Base-by-base conservation (phyloP, 2,888 invertebrate genomes). In the Drosophila neonasuta region DNA sequence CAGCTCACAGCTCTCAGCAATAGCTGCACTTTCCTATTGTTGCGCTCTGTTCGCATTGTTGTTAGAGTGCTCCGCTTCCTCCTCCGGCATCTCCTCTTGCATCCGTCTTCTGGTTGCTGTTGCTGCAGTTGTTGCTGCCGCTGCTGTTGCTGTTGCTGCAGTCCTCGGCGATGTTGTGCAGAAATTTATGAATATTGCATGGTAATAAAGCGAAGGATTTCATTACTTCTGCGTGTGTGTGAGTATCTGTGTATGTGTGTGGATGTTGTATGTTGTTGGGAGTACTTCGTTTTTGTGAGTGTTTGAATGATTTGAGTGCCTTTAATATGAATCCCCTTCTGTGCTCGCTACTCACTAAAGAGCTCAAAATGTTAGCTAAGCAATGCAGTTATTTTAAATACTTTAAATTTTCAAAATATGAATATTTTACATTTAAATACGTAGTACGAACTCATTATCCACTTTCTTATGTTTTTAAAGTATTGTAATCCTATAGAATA, bases 101-200 rank as follows among this genome's bases (percentile, higher is more conserved):
- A n/a, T 36, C 36, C 36, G 36, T 36, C 36, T 36, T 36, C 36
- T 36, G 36, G 44, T 45, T 49, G 32, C 11, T 48, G 32, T 48
- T 56, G 58, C 17, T 69, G 59, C 39, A 44, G 56, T 17, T 46
- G 58, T 34, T 62, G 56, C n/a, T 58, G 63, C 5, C 17, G 17
- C 20, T 20, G 20, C 20, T 20, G 20, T 20, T 58, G 55, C 9
- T 69, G 68, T 39, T 75, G 78, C 67, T 74, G 73, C 68, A 77
- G 63, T 74, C 67, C 84, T 68, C 78, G 64, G 51, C 64, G 66
- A 71, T 77, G 77, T 79, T 78, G 78, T 74, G 71, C 67, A 79
- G 66, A 80, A 86, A 86, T 86, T 87, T 87, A 86, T 86, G 85
- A 87, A 82, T 82, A 87, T 86, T 82, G 82, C 82, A 82, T 75